Conservation (phyloP, 2,113 vertebrate species). For the Salminus brasiliensis region DNA sequence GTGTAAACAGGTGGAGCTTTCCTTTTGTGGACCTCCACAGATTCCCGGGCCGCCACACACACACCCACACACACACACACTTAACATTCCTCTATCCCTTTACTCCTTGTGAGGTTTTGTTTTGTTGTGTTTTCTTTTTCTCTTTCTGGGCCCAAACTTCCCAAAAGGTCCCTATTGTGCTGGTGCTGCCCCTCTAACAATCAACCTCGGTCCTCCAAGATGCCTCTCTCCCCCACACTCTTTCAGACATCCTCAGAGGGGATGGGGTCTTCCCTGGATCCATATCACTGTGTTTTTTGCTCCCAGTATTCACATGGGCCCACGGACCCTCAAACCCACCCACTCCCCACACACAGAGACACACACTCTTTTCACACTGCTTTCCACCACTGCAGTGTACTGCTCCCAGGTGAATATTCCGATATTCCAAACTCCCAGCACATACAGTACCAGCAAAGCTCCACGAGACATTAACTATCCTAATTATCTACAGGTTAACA, state of each 20-base stretch:
- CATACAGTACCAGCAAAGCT: background rate
- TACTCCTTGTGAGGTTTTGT: constrained; percentile 36
- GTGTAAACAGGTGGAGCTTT: constrained; percentile 90
- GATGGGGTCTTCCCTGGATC: constrained; percentile 43
- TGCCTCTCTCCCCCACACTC: constrained; percentile 39
- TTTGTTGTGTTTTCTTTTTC: constrained; percentile 35
- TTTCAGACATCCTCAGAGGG: constrained; percentile 41
- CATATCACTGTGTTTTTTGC: constrained; percentile 30
- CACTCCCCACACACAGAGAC: background rate
- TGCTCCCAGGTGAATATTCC: background rate
- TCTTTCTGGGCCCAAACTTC: constrained; percentile 41
- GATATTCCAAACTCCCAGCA: background rate
- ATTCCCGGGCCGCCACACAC: constrained; percentile 37
- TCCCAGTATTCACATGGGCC: constrained; percentile 12
- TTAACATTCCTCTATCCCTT: constrained; percentile 47
- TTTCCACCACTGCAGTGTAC: background rate
- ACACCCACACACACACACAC: constrained; percentile 29
- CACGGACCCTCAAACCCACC: background rate
- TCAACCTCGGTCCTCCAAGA: constrained; percentile 36
- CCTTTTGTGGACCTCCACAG: constrained; percentile 74
- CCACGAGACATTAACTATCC: constrained; percentile 22
- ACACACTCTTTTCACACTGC: constrained; percentile 15
- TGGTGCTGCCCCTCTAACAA: constrained; percentile 55
- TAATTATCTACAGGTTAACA: constrained; percentile 27
- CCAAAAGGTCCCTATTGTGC: constrained; percentile 60